Conservation (phyloP, 2,797 vertebrate genomes). For the Champsocephalus gunnari region DNA sequence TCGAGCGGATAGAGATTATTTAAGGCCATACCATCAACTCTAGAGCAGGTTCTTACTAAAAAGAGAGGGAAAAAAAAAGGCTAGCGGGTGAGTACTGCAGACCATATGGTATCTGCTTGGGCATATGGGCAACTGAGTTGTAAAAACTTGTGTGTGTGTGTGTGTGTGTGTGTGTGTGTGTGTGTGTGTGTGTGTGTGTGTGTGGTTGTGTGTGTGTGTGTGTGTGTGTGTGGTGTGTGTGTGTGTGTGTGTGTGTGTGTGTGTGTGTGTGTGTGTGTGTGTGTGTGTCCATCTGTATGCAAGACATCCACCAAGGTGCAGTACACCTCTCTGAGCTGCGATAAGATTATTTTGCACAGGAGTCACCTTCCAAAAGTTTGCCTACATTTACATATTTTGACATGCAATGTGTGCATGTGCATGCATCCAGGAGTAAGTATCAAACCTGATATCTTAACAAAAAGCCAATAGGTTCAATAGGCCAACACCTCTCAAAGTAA, state of each 20-base stretch:
- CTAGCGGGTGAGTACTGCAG: constrained; percentile 15
- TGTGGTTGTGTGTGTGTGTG: constrained; percentile 7
- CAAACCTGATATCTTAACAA: too few relatives aligned
- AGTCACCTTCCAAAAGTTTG: constrained; percentile 49
- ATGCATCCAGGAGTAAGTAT: not conserved
- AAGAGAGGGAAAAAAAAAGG: constrained; percentile 6
- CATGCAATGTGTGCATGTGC: constrained; percentile 7
- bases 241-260: constrained; percentile 12
- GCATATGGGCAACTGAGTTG: constrained; percentile 44
- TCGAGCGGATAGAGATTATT: not conserved
- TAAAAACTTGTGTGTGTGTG: constrained; percentile 20
- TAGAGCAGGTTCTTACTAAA: not conserved
- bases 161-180: constrained; percentile 4
- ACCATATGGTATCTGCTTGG: constrained; percentile 49
- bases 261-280: constrained; percentile 14
- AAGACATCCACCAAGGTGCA: constrained; percentile 55
- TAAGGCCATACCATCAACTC: not conserved
- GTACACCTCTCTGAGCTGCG: constrained; percentile 50
- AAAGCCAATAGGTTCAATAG: too few relatives aligned
- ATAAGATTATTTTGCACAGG: constrained; percentile 21
- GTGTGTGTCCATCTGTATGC: constrained; percentile 62
- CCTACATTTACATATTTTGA: constrained; percentile 37
- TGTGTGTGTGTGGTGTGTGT: constrained; percentile 24
- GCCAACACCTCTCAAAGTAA: too few relatives aligned
- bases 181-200: too few relatives aligned